Base-by-base conservation (phyloP, 2,797 vertebrate genomes). In the Perodicticus potto region DNA sequence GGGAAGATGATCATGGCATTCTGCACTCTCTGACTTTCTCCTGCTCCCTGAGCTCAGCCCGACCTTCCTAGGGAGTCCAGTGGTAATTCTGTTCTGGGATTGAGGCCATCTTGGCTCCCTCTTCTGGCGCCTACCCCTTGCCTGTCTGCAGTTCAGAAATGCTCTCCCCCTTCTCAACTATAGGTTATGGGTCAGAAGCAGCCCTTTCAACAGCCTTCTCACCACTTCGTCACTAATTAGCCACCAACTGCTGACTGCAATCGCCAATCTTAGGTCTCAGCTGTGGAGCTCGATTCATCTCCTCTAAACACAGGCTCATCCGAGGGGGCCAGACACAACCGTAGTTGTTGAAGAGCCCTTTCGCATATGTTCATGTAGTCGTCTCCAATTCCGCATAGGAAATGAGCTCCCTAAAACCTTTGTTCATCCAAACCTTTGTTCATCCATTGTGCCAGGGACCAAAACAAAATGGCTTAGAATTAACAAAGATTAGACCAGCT, bases 401-500 rank as follows among this genome's bases (percentile, higher is more conserved):
- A 95, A 85, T 57, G 32, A 49, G 59, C 77, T 91, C 23, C 55
- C 34, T 70, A 49, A 90, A 95, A 88, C 72, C 57, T 76, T 80
- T 69, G 72, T 78, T 95, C 37, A 49, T 67, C n/a, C 17, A 43
- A 95, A 88, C 72, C 57, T 76, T 80, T 69, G 72, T 78, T 95
- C 37, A 49, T 67, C n/a, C 17, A 43, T 0, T 81, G 29, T 72
- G 34, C 43, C 59, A 67, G 82, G 43, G 34, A 29, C 53, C 22
- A 86, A 73, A 96, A 94, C 55, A 87, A 84, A 95, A 81, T 72
- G 57, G 57, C 72, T 89, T 70, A 93, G 86, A 96, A 67, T 90
- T 59, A 95, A 53, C 57, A n/a, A 25, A 45, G 55, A 77, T 12
- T 74, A 29, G 77, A 69, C 5, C 23, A 65, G 82, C 83, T 20